Percentiles rank a stretch among this genome's conserved stretches.
These are phyloP conservation scores for Pteronura brasiliensis DNA, from an alignment of 2,113 vertebrate genomes.

Conservation along the genomic window DNA sequence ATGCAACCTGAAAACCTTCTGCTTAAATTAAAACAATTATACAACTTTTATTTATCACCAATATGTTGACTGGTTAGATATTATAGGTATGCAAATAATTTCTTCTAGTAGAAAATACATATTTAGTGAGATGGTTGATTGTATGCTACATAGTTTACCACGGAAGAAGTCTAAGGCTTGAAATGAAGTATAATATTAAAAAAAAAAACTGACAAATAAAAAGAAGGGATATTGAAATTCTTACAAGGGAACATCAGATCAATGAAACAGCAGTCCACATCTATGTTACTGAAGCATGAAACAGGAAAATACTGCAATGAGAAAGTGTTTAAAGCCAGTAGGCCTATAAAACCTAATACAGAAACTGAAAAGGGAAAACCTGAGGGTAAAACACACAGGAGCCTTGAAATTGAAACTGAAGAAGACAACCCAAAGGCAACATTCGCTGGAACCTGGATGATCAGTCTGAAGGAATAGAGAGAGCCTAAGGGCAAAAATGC, in stretches of 20 bases:
- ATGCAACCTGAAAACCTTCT: neutral
- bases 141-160: neutral
- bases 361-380: conserved; percentile 68
- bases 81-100: neutral
- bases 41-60: neutral
- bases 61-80: neutral
- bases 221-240: conserved; percentile 19
- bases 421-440: conserved; percentile 74
- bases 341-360: conserved; percentile 65
- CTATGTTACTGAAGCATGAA: neutral
- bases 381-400: conserved; percentile 50
- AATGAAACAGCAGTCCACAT: conserved; percentile 23
- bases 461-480: conserved; percentile 71
- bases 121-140: neutral
- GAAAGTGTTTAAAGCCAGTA: conserved; percentile 58
- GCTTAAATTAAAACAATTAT: neutral
- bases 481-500: conserved; percentile 68
- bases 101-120: conserved; percentile 3
- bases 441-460: conserved; percentile 65
- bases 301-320: conserved; percentile 48
- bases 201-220: neutral
- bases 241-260: neutral
- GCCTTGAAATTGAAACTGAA: conserved; percentile 73
- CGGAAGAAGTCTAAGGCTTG: neutral
- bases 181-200: neutral